Evolutionary conservation across 2,797 vertebrate species (phyloP).

Genomic region (Sciurus carolinensis): DNA sequence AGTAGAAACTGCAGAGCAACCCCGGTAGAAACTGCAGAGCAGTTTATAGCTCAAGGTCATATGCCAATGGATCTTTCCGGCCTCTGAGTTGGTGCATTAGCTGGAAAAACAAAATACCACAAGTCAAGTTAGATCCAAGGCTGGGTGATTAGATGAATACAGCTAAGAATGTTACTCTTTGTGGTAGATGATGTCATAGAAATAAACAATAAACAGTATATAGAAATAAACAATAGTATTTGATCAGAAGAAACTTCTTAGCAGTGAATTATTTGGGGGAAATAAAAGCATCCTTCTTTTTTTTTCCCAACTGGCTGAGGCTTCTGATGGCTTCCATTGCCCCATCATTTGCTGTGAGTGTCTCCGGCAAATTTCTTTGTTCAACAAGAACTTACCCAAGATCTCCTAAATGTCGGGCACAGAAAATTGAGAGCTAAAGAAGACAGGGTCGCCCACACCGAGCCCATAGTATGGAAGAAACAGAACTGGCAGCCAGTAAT

Average conservation of each 20-base stretch:
- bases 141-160: not conserved
- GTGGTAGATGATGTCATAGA: not conserved
- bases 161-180: constrained; percentile 6
- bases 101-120: constrained; percentile 20
- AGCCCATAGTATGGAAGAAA: constrained; percentile 23
- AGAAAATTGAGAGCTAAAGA: constrained; percentile 50
- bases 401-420: constrained; percentile 60
- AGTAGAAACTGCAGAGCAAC: not conserved
- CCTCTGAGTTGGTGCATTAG: not conserved
- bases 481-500: constrained; percentile 63
- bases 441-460: constrained; percentile 60
- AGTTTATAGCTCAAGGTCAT: not conserved
- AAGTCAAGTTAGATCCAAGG: not conserved
- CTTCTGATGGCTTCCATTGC: not conserved
- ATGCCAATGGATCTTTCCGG: not conserved
- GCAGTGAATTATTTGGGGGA: not conserved
- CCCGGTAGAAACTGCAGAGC: not conserved
- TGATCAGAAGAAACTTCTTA: constrained; percentile 2
- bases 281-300: not conserved
- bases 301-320: not conserved
- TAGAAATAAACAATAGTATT: not conserved
- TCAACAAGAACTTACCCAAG: constrained; percentile 53
- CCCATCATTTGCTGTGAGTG: not conserved
- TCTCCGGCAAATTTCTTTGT: constrained; percentile 67
- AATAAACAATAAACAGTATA: not conserved